phyloP scores from a whole-genome alignment of 2,888 invertebrate genomes.

The Drosophila pseudotakahashii region DNA sequence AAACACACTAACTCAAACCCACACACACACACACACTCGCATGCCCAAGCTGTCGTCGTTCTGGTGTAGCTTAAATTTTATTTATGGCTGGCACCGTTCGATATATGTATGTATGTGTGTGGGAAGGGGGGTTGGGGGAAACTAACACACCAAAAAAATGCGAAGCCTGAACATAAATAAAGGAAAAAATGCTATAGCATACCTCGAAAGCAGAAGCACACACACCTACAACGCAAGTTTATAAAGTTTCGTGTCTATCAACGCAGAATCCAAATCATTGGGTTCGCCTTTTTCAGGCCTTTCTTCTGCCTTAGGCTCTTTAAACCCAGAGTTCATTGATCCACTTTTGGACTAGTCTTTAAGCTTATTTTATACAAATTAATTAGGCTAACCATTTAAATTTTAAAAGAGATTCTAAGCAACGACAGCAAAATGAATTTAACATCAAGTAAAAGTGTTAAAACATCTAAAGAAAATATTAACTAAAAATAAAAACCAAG shows the following conservation, averaged over 20 bases:
- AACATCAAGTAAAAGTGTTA: too few species aligned
- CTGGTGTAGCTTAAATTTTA: conserved; percentile 76
- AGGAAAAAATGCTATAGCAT: conserved; percentile 30
- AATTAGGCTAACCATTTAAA: too few species aligned
- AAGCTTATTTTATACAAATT: too few species aligned
- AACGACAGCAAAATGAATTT: too few species aligned
- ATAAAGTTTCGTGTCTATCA: conserved; percentile 74
- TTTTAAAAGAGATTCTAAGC: too few species aligned
- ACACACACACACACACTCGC: conserved; percentile 22
- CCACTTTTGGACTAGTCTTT: too few species aligned
- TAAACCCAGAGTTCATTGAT: not conserved
- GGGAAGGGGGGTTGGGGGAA: conserved; percentile 31
- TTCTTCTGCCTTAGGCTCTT: not conserved
- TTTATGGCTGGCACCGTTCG: conserved; percentile 71
- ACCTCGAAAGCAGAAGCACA: conserved; percentile 19
- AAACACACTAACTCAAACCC: conserved; percentile 17
- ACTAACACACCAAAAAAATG: conserved; percentile 54
- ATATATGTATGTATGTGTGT: conserved; percentile 18
- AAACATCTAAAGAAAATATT: too few species aligned
- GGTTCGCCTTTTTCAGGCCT: conserved; percentile 20
- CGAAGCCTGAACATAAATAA: conserved; percentile 32
- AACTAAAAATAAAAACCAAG: too few species aligned
- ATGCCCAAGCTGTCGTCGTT: conserved; percentile 56
- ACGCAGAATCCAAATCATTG: conserved; percentile 53
- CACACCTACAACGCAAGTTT: conserved; percentile 45